Percentiles rank a stretch among this genome's conserved stretches.
These are phyloP conservation scores for Phyto melanocephala DNA, from an alignment of 2,888 invertebrate genomes.

Conservation along the genomic window DNA sequence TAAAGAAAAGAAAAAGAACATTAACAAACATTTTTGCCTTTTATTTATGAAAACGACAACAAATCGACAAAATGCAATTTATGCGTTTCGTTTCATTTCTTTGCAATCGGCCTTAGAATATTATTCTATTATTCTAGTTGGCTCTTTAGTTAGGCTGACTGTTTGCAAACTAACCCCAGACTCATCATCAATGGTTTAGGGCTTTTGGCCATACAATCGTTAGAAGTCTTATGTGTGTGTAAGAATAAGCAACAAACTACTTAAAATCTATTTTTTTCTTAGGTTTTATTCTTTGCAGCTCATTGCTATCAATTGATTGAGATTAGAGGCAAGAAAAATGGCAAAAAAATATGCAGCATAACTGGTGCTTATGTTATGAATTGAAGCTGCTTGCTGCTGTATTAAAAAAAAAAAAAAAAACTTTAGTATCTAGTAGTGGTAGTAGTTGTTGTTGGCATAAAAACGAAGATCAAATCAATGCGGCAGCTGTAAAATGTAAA, in stretches of 20 bases:
- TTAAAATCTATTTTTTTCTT: slow-evolving; percentile 45
- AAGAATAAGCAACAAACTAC: slow-evolving; percentile 36
- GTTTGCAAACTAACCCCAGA: not conserved
- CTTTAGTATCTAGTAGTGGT: not conserved
- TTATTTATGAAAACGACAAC: slow-evolving; percentile 77
- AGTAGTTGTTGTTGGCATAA: not conserved
- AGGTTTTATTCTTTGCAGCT: slow-evolving; percentile 2
- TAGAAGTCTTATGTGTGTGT: slow-evolving; percentile 18
- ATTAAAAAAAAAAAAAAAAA: too few species aligned
- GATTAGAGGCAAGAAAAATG: slow-evolving; percentile 45
- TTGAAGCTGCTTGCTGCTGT: slow-evolving; percentile 9
- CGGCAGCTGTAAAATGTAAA: slow-evolving; percentile 62
- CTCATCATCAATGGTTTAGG: slow-evolving; percentile 42
- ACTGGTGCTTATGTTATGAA: slow-evolving; percentile 29
- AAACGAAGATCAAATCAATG: slow-evolving; percentile 57
- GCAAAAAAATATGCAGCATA: not conserved
- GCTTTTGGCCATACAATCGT: slow-evolving; percentile 24
- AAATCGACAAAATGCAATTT: slow-evolving; percentile 77
- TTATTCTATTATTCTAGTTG: slow-evolving; percentile 34
- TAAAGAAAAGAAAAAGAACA: too few species aligned
- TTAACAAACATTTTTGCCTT: too few species aligned
- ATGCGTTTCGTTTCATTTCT: slow-evolving; percentile 72
- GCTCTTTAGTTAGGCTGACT: not conserved
- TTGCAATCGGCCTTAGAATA: slow-evolving; percentile 65
- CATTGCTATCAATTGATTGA: slow-evolving; percentile 60